Evolutionary conservation across 2,888 invertebrate species (phyloP).

Genomic region (Pedicia rivosa): DNA sequence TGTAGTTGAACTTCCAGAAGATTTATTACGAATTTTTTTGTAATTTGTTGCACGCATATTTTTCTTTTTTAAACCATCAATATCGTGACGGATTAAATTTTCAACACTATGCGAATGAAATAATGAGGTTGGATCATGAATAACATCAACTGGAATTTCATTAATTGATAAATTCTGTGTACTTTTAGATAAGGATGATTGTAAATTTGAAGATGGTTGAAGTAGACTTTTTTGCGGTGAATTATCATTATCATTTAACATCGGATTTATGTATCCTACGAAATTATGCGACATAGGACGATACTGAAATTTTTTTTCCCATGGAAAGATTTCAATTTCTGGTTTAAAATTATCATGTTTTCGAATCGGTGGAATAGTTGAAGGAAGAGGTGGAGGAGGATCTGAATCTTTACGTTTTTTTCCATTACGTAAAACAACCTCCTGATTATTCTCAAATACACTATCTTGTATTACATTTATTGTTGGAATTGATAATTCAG

Average conservation of each 20-base stretch:
- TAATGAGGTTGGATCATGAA: constrained; percentile 5
- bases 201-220: constrained; percentile 2
- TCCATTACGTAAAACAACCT: not conserved
- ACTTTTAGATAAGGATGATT: constrained; percentile 11
- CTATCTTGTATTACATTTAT: not conserved
- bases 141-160: not conserved
- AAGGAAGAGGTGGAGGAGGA: constrained; percentile 10
- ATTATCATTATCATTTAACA: constrained; percentile 10
- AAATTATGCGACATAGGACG: not conserved
- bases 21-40: constrained; percentile 3
- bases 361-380: constrained; percentile 8
- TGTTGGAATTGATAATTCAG: not conserved
- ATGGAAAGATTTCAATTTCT: not conserved
- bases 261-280: constrained; percentile 3
- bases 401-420: constrained; percentile 3
- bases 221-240: constrained; percentile 8
- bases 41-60: constrained; percentile 1
- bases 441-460: not conserved
- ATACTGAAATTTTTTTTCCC: not conserved
- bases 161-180: constrained; percentile 10
- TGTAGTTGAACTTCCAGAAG: constrained; percentile 4
- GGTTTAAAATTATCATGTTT: not conserved
- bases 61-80: constrained; percentile 13
- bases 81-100: constrained; percentile 14
- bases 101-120: constrained; percentile 17